A percentile compares a stretch with the other conserved stretches of the same genome.
Conservation (phyloP, 1,140 invertebrate genomes). For the Trichomalopsis sarcophagae region DNA sequence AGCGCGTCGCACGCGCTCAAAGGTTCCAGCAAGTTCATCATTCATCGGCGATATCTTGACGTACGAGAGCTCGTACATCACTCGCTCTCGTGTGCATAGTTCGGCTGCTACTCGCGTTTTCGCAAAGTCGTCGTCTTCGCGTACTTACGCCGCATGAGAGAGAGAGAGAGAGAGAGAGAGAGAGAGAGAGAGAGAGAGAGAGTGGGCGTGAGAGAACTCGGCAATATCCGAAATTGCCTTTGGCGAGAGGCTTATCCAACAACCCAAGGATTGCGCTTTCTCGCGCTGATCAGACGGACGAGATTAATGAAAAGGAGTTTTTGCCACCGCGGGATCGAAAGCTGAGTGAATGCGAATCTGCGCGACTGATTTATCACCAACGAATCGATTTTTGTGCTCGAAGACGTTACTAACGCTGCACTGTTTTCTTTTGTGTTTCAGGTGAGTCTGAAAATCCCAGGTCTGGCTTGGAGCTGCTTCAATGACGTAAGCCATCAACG, state of each 20-base stretch:
- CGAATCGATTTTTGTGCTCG: not conserved
- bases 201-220: not conserved
- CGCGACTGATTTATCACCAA: not conserved
- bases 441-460: not conserved
- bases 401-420: not conserved
- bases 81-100: slow-evolving; percentile 5
- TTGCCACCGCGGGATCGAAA: not conserved
- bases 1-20: not conserved
- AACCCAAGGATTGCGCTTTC: not conserved
- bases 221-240: slow-evolving; percentile 37
- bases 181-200: too few species aligned
- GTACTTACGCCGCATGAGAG: not conserved
- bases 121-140: not conserved
- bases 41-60: slow-evolving; percentile 43
- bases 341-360: slow-evolving; percentile 2
- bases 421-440: not conserved
- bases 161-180: not conserved
- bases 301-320: not conserved
- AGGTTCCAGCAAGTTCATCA: slow-evolving; percentile 18
- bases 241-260: not conserved
- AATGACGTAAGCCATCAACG: not conserved
- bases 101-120: not conserved
- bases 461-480: not conserved
- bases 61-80: not conserved
- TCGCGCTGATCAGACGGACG: not conserved